A percentile compares a stretch with the other conserved stretches of the same genome.
Evolutionary conservation across 2,113 vertebrate genomes (phyloP).

Genomic region (Zosterops hypoxanthus): DNA sequence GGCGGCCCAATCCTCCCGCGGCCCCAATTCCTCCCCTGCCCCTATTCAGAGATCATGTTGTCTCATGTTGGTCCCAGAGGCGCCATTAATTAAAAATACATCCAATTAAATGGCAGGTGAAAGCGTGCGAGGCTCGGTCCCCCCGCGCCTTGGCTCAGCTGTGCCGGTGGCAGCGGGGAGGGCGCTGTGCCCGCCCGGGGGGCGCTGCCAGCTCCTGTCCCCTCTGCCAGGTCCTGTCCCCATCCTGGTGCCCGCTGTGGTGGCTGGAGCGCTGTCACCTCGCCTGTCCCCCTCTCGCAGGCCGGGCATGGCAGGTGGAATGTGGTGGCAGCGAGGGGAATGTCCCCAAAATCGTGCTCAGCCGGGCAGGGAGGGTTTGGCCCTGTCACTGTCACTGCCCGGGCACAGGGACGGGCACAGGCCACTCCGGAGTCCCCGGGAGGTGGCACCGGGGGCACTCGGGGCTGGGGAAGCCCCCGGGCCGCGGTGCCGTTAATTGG

Average conservation of each 20-base stretch:
- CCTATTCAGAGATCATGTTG: slow-evolving; percentile 82
- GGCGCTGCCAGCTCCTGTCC: not conserved
- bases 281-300: rapidly evolving
- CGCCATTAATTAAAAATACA: slow-evolving; percentile 88
- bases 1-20: slow-evolving; percentile 79
- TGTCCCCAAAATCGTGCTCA: not conserved
- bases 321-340: rapidly evolving
- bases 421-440: no score
- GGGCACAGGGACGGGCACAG: rapidly evolving
- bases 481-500: slow-evolving; percentile 69
- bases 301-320: not conserved
- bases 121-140: slow-evolving; percentile 72
- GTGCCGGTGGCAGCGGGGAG: slow-evolving; percentile 17
- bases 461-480: slow-evolving; percentile 39
- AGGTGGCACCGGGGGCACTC: not conserved
- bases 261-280: not conserved
- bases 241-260: rapidly evolving
- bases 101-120: slow-evolving; percentile 89
- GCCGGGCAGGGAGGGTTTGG: not conserved
- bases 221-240: not conserved
- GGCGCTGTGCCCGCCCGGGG: not conserved
- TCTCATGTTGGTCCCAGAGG: slow-evolving; percentile 81
- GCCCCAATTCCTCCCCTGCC: slow-evolving; percentile 84
- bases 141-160: slow-evolving; percentile 74
- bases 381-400: not conserved